Evolutionary conservation across 2,797 vertebrate species (phyloP).

Genomic region (Pangasius djambal): DNA sequence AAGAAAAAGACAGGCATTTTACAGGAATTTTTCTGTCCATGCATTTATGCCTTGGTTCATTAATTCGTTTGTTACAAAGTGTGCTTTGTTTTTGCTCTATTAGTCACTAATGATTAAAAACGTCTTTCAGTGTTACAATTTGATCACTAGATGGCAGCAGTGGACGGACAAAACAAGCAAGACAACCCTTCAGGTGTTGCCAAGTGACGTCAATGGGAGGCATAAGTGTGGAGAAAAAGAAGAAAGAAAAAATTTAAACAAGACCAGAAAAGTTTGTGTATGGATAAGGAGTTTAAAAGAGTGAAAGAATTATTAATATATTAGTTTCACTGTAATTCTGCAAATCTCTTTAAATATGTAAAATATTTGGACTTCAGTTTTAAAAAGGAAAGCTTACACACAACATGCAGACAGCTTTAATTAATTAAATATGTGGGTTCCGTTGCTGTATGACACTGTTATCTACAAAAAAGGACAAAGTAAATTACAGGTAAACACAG

Average conservation of each 20-base stretch:
- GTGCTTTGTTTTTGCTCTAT: neutral
- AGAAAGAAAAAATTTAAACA: neutral
- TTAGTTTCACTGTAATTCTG: neutral
- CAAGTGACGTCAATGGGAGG: neutral
- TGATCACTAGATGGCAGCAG: constrained; percentile 36
- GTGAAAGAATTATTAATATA: neutral
- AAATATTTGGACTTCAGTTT: neutral
- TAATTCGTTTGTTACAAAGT: neutral
- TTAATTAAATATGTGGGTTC: neutral
- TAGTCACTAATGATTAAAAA: neutral
- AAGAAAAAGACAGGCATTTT: neutral
- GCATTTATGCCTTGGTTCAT: neutral
- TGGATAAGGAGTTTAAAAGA: neutral
- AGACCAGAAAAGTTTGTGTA: neutral
- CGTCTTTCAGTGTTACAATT: neutral
- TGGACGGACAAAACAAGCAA: neutral
- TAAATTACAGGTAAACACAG: neutral
- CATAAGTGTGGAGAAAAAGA: no score
- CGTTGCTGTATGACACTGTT: neutral
- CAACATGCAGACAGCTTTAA: neutral
- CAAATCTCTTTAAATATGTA: neutral
- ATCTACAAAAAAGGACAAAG: neutral
- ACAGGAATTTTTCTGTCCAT: neutral
- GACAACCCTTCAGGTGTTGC: neutral
- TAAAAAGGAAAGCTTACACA: neutral